Conservation (phyloP, 1,140 invertebrate genomes). For the Drosophila novamexicana region DNA sequence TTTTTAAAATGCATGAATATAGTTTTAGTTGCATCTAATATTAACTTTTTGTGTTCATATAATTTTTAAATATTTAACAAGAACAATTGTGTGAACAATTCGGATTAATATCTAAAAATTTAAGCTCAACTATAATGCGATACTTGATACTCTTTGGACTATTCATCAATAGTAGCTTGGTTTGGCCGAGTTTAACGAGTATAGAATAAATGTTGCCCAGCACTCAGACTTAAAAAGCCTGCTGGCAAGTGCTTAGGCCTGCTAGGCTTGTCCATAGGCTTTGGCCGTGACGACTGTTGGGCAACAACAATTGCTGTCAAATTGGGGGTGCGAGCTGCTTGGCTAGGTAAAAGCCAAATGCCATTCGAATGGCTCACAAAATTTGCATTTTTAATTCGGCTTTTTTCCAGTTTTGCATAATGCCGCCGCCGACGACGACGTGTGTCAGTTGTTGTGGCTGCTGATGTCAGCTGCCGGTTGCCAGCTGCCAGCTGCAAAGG, state of each 20-base stretch:
- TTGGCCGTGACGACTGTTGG: not conserved
- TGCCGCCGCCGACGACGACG: conserved; percentile 56
- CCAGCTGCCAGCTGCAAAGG: conserved; percentile 39
- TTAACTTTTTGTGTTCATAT: too few relatives aligned
- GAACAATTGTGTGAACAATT: too few relatives aligned
- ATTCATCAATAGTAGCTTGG: not conserved
- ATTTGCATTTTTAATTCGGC: conserved; percentile 82
- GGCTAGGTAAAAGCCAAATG: conserved; percentile 34
- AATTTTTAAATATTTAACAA: too few relatives aligned
- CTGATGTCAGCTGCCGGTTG: conserved; percentile 59
- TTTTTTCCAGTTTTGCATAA: conserved; percentile 78
- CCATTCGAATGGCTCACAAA: conserved; percentile 44
- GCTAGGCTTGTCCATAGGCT: not conserved
- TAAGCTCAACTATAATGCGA: too few relatives aligned
- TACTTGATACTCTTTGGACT: not conserved
- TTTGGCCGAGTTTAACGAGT: not conserved
- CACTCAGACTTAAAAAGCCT: not conserved
- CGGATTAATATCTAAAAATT: too few relatives aligned
- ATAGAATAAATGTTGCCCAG: conserved; percentile 2
- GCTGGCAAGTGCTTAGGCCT: not conserved
- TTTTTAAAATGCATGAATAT: too few relatives aligned
- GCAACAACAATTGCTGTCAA: conserved; percentile 44
- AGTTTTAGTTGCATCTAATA: too few relatives aligned
- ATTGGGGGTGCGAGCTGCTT: conserved; percentile 21
- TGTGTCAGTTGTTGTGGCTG: conserved; percentile 63